A percentile compares a stretch with the other conserved stretches of the same genome.
These are phyloP conservation scores for Meandrina meandrites DNA, from an alignment of 92 coral and sea anemone species.

Conservation along the genomic window DNA sequence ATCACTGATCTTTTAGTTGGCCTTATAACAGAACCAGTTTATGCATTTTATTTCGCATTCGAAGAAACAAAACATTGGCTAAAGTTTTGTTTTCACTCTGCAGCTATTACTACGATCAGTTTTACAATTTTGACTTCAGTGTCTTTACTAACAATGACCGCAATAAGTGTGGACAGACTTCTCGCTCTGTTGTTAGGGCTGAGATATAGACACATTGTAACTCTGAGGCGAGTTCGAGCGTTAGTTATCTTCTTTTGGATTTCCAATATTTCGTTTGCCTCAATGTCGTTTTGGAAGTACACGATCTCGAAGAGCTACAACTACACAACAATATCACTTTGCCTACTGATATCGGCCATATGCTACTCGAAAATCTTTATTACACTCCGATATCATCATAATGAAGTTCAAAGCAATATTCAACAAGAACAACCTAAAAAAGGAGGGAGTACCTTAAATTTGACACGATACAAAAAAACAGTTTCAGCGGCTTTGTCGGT, in stretches of 20 bases:
- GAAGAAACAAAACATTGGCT: not conserved
- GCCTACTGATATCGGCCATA: not conserved
- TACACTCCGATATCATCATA: not conserved
- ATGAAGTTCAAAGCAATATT: not conserved
- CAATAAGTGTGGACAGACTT: slow-evolving; percentile 19
- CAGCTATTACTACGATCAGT: not conserved
- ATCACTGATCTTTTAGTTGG: slow-evolving; percentile 1
- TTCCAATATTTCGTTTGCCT: not conserved
- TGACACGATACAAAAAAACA: not conserved
- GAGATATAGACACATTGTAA: slow-evolving; percentile 16
- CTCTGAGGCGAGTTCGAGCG: not conserved
- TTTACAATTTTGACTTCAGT: no score
- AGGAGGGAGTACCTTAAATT: not conserved
- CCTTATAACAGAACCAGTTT: not conserved
- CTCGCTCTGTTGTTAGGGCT: slow-evolving; percentile 19
- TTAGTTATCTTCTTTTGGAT: not conserved
- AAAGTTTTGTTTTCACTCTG: not conserved
- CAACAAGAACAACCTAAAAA: not conserved
- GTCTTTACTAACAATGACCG: not conserved
- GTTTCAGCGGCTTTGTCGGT: not conserved
- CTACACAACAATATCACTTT: not conserved
- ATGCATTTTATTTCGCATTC: not conserved
- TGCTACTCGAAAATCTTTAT: not conserved
- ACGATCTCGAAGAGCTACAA: not conserved
- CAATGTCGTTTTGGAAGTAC: not conserved